Percentiles rank a stretch among this genome's conserved stretches.
These are phyloP conservation scores for Enteromius fasciolatus DNA, from an alignment of 2,797 vertebrate species.

Conservation along the genomic window DNA sequence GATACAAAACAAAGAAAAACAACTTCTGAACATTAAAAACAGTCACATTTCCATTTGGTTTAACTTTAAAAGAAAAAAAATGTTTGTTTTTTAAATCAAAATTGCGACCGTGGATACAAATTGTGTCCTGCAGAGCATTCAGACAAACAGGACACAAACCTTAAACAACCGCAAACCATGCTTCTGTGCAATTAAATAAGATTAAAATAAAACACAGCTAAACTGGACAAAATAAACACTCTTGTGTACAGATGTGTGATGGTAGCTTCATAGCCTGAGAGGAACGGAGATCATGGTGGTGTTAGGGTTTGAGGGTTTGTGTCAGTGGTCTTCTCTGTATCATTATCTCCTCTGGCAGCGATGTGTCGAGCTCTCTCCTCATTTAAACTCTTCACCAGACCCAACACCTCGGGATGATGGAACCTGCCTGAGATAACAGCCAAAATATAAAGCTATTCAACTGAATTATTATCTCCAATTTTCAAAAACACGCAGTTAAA, in stretches of 20 bases:
- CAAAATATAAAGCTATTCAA: background rate
- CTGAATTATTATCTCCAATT: background rate
- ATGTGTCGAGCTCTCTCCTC: conserved; percentile 78
- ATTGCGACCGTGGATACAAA: conserved; percentile 7
- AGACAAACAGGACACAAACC: background rate
- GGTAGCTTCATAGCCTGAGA: conserved; percentile 2
- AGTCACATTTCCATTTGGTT: background rate
- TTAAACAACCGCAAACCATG: conserved; percentile 8
- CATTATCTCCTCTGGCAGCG: conserved; percentile 32
- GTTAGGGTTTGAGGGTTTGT: conserved; percentile 27
- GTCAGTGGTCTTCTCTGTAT: conserved; percentile 39
- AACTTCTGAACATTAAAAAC: background rate
- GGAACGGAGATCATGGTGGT: conserved; percentile 54
- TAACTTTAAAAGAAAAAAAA: background rate
- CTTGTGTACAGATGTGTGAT: conserved; percentile 2
- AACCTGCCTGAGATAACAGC: conserved; percentile 82
- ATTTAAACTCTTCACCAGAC: conserved; percentile 85
- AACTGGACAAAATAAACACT: background rate
- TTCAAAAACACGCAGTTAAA: background rate
- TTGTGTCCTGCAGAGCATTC: background rate
- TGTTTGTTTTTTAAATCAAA: background rate
- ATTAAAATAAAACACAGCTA: background rate
- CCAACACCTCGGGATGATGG: conserved; percentile 87
- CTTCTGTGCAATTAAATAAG: conserved; percentile 4
- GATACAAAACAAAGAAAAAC: background rate